These are phyloP conservation scores for Centropus unirufus DNA, from an alignment of 2,113 vertebrate species.

Conservation along the genomic window DNA sequence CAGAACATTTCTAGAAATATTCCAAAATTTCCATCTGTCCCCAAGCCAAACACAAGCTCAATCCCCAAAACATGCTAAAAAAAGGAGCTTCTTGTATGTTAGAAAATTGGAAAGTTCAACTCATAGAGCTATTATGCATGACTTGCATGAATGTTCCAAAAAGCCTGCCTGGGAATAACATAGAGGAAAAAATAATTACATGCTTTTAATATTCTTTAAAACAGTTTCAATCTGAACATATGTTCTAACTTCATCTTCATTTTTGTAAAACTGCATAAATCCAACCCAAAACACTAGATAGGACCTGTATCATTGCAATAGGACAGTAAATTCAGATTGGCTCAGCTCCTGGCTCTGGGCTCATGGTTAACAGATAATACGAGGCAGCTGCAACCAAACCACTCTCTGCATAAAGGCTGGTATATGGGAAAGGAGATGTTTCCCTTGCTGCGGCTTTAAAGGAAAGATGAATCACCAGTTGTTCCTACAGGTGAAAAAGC, in stretches of 20 bases:
- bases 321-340: neutral
- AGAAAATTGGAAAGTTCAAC: neutral
- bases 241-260: neutral
- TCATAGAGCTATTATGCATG: conserved; percentile 5
- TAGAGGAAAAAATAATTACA: conserved; percentile 4
- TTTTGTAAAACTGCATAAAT: neutral
- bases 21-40: neutral
- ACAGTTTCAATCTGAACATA: neutral
- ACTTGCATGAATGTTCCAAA: conserved; percentile 7
- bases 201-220: conserved; percentile 37
- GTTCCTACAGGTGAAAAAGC: neutral
- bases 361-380: neutral
- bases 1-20: neutral
- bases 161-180: neutral
- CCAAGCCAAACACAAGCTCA: neutral
- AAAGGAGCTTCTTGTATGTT: neutral
- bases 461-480: neutral
- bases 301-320: neutral
- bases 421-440: neutral
- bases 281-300: neutral
- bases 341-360: neutral
- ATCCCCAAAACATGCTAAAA: neutral
- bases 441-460: neutral
- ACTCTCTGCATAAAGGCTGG: neutral
- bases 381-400: neutral